Evolutionary conservation across 2,888 invertebrate species (phyloP), one percentile per base, ranked within the genome.

Genomic region (Pseudococcus viburni): DNA sequence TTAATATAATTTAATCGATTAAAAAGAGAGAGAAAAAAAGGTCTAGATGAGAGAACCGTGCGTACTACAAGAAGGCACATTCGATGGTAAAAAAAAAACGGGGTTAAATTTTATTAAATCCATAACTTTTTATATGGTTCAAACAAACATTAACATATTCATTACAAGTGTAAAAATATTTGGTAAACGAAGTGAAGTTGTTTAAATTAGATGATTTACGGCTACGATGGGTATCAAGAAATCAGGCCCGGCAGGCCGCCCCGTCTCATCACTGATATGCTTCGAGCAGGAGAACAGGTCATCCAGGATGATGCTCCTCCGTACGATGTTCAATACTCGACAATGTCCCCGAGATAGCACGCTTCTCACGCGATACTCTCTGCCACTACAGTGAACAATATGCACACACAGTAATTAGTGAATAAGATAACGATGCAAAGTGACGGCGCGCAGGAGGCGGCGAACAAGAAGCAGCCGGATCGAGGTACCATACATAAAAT

Each of bases 401-500:
- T 42, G 42, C 39, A 42, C 39, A 33, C 73, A 22, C 42, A 15
- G 80, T 80, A n/a, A 80, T 80, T 80, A 80, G 80, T 80, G 80
- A 80, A 80, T 80, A 80, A 80, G n/a, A 80, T 80, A 80, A 80
- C 80, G 80, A 80, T n/a, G 42, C 42, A 80, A 80, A 80, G 80
- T 80, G 80, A 80, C 80, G 77, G n/a, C n/a, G 17, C 55, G 55
- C 7, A 19, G 19, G n/a, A 2, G 42, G 42, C 42, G n/a, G 59
- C 42, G 42, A 80, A 80, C 42, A 80, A 73, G 68, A 80, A 59
- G 59, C n/a, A 19, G 59, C n/a, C 59, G 19, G 51, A 22, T 51
- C 48, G 48, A 84, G 86, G 86, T 86, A 86, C 64, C 42, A 84
- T 84, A 59, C 48, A 83, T 83, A 88, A 88, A 88, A 88, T 88